Conservation (phyloP, 2,797 vertebrate genomes). For the Gila robusta region DNA sequence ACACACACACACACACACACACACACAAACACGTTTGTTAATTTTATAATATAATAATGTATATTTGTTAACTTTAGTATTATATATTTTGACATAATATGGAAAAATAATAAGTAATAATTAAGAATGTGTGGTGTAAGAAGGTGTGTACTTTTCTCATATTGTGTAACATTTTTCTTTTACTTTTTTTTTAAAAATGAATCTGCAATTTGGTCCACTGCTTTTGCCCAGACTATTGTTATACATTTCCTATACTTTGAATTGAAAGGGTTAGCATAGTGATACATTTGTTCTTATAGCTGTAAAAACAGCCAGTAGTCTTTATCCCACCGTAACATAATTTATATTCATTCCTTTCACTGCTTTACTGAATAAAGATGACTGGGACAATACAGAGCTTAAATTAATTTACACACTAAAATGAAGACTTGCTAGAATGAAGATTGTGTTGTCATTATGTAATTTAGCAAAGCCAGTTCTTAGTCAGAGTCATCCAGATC, state of each 20-base stretch:
- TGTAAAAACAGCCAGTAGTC: slow-evolving; percentile 1
- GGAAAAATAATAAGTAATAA: neutral
- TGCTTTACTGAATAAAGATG: neutral
- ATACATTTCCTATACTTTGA: neutral
- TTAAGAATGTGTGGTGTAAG: too few relatives aligned
- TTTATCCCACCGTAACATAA: neutral
- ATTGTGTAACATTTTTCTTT: neutral
- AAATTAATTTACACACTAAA: slow-evolving; percentile 11
- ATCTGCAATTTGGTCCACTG: neutral
- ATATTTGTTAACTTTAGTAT: neutral
- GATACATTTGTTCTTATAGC: neutral
- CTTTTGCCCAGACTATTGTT: neutral
- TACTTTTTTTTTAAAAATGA: neutral
- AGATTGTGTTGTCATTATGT: slow-evolving; percentile 3
- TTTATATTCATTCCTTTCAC: neutral
- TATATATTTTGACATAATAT: neutral
- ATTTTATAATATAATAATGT: too few relatives aligned
- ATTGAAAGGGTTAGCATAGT: neutral
- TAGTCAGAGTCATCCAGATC: neutral
- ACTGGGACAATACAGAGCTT: neutral
- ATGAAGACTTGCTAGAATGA: slow-evolving; percentile 20
- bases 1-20: too few relatives aligned
- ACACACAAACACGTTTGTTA: too few relatives aligned
- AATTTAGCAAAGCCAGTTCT: neutral
- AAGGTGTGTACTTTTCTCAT: neutral